Conservation (phyloP, 2,888 invertebrate species). For the Pemphredon lugubris region DNA sequence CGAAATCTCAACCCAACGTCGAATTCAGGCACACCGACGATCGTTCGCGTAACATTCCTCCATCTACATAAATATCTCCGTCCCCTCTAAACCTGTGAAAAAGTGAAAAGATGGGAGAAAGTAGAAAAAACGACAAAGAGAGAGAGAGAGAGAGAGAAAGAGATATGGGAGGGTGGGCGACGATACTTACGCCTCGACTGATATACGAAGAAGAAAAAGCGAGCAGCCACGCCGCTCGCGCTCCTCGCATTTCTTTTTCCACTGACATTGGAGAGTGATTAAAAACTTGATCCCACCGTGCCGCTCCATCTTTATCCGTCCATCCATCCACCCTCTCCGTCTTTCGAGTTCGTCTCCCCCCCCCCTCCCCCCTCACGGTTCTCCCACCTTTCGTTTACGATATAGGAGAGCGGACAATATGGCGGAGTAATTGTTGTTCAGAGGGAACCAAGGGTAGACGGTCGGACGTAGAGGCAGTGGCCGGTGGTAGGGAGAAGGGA, state of each 20-base stretch:
- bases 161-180: conserved; percentile 10
- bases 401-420: conserved; percentile 70
- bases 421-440: conserved; percentile 74
- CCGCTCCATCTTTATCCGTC: conserved; percentile 63
- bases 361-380: too few relatives aligned
- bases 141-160: not conserved
- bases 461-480: too few relatives aligned
- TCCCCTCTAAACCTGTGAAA: not conserved
- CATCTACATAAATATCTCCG: conserved; percentile 5
- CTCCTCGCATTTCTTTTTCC: conserved; percentile 65
- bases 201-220: conserved; percentile 23
- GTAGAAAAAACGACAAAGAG: not conserved
- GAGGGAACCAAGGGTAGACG: conserved; percentile 44
- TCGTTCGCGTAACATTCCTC: not conserved
- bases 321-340: conserved; percentile 47
- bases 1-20: too few relatives aligned
- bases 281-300: conserved; percentile 73
- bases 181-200: conserved; percentile 44
- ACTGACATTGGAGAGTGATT: conserved; percentile 75
- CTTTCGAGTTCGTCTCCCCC: conserved; percentile 42
- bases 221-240: conserved; percentile 20
- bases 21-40: not conserved
- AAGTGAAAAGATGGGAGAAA: not conserved
- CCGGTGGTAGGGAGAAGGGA: conserved; percentile 14
- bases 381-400: conserved; percentile 62